Conservation (phyloP, 2,888 invertebrate genomes). For the Andrena praecox region DNA sequence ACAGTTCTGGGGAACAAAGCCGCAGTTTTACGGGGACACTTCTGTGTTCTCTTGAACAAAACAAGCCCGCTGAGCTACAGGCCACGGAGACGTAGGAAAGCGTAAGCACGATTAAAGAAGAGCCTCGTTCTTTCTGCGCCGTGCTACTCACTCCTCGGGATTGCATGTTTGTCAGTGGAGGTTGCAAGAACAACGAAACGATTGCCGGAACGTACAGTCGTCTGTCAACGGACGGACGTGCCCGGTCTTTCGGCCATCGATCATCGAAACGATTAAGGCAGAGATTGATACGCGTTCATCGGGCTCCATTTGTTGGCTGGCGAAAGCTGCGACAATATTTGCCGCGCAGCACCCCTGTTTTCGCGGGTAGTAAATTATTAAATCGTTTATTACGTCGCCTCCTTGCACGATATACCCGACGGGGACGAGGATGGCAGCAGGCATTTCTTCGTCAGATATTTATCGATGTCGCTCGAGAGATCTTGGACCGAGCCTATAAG, state of each 20-base stretch:
- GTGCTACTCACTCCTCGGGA: neutral
- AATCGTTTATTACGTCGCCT: slow-evolving; percentile 36
- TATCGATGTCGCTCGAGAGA: neutral
- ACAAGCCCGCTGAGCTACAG: neutral
- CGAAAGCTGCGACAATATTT: slow-evolving; percentile 50
- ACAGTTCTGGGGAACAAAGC: slow-evolving; percentile 8
- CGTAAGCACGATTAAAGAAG: neutral
- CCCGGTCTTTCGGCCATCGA: slow-evolving; percentile 51
- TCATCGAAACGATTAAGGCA: slow-evolving; percentile 64
- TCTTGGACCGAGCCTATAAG: no score
- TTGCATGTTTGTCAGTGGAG: slow-evolving; percentile 47
- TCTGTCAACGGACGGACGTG: slow-evolving; percentile 22
- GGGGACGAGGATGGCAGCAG: neutral
- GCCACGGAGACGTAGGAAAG: neutral
- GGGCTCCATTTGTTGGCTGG: slow-evolving; percentile 46
- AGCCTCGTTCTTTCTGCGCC: neutral
- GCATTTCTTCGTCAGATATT: slow-evolving; percentile 1
- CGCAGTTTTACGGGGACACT: neutral
- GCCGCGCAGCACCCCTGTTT: slow-evolving; percentile 30
- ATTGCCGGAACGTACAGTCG: slow-evolving; percentile 25
- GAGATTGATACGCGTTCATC: slow-evolving; percentile 54
- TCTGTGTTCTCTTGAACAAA: neutral
- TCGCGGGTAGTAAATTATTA: slow-evolving; percentile 49
- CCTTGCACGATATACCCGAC: slow-evolving; percentile 9
- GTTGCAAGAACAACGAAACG: slow-evolving; percentile 13